Evolutionary conservation across 2,888 invertebrate genomes (phyloP).

Genomic region (Tenodera sinensis): DNA sequence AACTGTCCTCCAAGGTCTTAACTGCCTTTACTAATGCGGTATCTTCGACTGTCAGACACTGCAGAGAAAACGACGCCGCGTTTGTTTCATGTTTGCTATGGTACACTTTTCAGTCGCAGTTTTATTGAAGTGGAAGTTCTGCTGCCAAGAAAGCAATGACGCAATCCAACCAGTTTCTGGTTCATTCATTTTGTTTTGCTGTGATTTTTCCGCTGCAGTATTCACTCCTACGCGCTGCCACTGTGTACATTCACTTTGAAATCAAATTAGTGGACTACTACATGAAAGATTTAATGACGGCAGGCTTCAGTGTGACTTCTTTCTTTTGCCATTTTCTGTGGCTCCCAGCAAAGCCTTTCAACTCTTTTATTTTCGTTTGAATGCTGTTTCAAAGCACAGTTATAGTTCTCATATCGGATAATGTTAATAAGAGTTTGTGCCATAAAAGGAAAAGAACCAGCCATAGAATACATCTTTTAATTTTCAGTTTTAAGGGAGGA

Average conservation of each 20-base stretch:
- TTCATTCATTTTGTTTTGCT: not conserved
- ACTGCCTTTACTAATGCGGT: not conserved
- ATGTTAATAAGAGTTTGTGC: too few relatives aligned
- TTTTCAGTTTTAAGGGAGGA: too few relatives aligned
- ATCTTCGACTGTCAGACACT: not conserved
- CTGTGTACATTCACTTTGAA: not conserved
- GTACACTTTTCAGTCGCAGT: not conserved
- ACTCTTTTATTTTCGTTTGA: not conserved
- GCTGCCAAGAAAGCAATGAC: not conserved
- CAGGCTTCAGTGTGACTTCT: not conserved
- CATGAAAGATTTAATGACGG: not conserved
- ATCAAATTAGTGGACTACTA: not conserved
- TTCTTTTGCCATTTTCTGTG: not conserved
- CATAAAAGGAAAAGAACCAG: too few relatives aligned
- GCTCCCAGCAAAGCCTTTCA: not conserved
- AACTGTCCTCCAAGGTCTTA: too few relatives aligned
- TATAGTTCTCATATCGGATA: not conserved
- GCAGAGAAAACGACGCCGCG: not conserved
- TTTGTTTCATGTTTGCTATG: not conserved
- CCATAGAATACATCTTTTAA: too few relatives aligned
- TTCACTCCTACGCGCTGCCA: not conserved
- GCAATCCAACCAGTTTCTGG: not conserved
- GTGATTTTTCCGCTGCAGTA: not conserved
- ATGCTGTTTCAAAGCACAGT: not conserved
- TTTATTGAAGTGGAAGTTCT: not conserved